These are phyloP conservation scores for Brenthis ino DNA, from an alignment of 2,888 invertebrate genomes.

Conservation along the genomic window DNA sequence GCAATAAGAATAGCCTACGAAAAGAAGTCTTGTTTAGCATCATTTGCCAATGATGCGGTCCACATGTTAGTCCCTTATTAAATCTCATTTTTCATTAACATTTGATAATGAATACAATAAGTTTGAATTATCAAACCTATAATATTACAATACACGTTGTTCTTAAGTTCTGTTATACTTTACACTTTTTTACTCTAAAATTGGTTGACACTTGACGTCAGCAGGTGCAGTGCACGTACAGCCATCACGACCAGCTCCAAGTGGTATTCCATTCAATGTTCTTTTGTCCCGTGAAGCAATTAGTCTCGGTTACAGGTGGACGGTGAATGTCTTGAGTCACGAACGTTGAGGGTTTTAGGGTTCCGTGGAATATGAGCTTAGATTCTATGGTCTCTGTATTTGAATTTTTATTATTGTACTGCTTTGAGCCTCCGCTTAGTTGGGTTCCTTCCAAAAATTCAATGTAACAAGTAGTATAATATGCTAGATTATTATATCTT, in stretches of 20 bases:
- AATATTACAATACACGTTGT: background rate
- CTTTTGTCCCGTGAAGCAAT: slow-evolving; percentile 51
- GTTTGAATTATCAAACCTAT: background rate
- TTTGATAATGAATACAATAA: no score
- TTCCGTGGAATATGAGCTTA: slow-evolving; percentile 10
- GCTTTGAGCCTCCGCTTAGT: no score
- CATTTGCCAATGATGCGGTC: no score
- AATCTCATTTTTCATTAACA: no score
- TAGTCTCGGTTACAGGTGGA: slow-evolving; percentile 70
- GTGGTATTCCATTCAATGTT: slow-evolving; percentile 39
- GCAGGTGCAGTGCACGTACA: slow-evolving; percentile 47
- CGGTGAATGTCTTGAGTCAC: slow-evolving; percentile 46
- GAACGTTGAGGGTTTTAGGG: slow-evolving; percentile 30
- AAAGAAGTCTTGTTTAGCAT: no score
- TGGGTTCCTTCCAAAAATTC: no score
- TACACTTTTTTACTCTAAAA: slow-evolving; percentile 3
- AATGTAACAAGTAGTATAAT: no score
- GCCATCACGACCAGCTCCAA: slow-evolving; percentile 47
- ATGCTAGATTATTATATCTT: no score
- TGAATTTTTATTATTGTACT: background rate
- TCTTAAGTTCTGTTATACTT: slow-evolving; percentile 19
- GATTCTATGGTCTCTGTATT: no score
- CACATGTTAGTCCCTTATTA: no score
- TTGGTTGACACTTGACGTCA: slow-evolving; percentile 19
- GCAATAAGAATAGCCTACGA: no score